Evolutionary conservation across 2,888 invertebrate species (phyloP), one percentile per base, ranked within the genome.

Genomic region (Galerucella nymphaeae): DNA sequence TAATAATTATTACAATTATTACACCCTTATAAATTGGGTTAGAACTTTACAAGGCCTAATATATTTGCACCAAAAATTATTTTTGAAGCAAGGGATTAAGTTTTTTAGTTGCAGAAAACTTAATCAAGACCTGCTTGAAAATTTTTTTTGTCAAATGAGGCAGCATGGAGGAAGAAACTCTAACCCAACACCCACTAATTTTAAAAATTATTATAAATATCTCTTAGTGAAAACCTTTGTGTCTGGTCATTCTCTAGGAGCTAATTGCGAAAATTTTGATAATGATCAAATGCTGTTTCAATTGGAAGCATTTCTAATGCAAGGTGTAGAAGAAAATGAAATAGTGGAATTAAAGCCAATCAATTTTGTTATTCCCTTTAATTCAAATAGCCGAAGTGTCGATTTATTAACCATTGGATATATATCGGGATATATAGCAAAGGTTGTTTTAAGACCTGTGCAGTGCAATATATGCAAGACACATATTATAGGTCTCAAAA

Each of bases 111-210:
- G 58, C 20, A 58, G 58, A 58, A 58, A 58, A 58, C 23, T 58
- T 20, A 58, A 58, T 58, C 58, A 58, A 23, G 58, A 58, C 20
- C 23, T 58, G 18, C 13, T 58, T 20, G 58, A 58, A 58, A 58
- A 30, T 13, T 58, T 58, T 58, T 58, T 58, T 58, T 58, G 58
- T 58, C 58, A 58, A 23, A 58, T 58, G 23, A 58, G 42, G 42
- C 42, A 42, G 42, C 42, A 42, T 42, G 42, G 42, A 42, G 42
- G 42, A 42, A 42, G 42, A 20, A 58, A 58, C 20, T 13, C 3
- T 13, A 58, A 58, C 18, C 58, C 58, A 58, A 58, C 58, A 18
- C 23, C 58, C 18, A 20, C 13, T 20, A 58, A 58, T 58, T 58
- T 58, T 20, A 58, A 18, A 18, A 58, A 58, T 20, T 58, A 58